Conservation (phyloP, 2,113 vertebrate species). For the Nothoprocta pentlandii region DNA sequence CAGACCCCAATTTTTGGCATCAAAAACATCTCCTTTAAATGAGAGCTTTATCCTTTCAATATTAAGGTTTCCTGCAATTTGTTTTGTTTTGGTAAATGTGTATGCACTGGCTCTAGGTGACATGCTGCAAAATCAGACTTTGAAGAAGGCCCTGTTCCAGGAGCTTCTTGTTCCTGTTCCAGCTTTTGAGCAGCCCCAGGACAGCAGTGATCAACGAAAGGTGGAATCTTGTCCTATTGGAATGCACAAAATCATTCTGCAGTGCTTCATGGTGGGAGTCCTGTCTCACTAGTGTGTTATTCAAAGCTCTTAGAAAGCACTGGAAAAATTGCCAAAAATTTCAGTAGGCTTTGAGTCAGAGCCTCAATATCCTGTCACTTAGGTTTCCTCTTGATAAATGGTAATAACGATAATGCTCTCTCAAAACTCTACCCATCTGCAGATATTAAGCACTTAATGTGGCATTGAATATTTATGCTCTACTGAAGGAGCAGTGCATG, state of each 20-base stretch:
- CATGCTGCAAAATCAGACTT: not conserved
- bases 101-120: not conserved
- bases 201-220: not conserved
- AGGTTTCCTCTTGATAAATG: not conserved
- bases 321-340: not conserved
- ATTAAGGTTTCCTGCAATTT: not conserved
- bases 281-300: not conserved
- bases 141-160: not conserved
- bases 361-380: not conserved
- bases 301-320: not conserved
- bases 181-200: not conserved
- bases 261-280: not conserved
- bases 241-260: not conserved
- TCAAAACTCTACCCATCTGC: not conserved
- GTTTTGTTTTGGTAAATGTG: not conserved
- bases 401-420: not conserved
- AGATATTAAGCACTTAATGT: not conserved
- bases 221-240: not conserved
- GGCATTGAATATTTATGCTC: not conserved
- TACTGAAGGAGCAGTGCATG: not conserved
- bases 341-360: not conserved
- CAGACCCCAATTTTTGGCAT: not conserved
- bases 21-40: not conserved
- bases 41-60: not conserved
- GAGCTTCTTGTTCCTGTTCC: not conserved